Evolutionary conservation across 2,888 invertebrate genomes (phyloP).

Genomic region (Papilio protenor): DNA sequence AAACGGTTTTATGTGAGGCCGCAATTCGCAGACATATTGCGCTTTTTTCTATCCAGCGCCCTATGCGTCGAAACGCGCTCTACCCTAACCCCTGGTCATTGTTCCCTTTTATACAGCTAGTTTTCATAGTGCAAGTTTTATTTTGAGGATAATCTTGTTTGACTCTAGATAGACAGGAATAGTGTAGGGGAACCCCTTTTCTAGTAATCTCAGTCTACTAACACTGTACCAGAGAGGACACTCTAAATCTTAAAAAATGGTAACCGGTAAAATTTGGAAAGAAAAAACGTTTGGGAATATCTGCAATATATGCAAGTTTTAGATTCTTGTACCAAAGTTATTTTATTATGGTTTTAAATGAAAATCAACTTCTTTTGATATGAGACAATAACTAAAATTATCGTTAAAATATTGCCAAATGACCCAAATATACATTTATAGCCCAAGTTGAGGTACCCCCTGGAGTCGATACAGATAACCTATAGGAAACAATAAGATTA

Average conservation of each 20-base stretch:
- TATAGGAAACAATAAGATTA: constrained; percentile 9
- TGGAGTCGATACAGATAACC: constrained; percentile 3
- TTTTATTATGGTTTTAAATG: neutral
- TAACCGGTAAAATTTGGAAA: neutral
- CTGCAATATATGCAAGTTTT: neutral
- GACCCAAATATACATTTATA: neutral
- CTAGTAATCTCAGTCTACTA: too few species aligned
- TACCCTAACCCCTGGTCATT: too few species aligned
- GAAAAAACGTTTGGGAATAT: neutral
- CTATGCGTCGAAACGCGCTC: too few species aligned
- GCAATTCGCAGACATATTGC: too few species aligned
- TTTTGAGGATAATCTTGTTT: too few species aligned
- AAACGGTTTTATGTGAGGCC: too few species aligned
- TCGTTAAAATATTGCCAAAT: neutral
- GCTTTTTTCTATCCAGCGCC: too few species aligned
- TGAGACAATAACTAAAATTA: too few species aligned
- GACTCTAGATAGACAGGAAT: neutral
- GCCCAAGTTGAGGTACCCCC: neutral
- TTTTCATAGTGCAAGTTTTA: too few species aligned
- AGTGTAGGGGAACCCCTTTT: neutral
- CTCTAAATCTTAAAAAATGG: too few species aligned
- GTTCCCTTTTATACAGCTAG: too few species aligned
- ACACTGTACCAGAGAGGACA: too few species aligned
- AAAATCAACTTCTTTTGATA: neutral
- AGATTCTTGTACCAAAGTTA: neutral